A percentile compares a stretch with the other conserved stretches of the same genome.
Conservation (phyloP, 2,113 vertebrate species). For the Salminus brasiliensis region DNA sequence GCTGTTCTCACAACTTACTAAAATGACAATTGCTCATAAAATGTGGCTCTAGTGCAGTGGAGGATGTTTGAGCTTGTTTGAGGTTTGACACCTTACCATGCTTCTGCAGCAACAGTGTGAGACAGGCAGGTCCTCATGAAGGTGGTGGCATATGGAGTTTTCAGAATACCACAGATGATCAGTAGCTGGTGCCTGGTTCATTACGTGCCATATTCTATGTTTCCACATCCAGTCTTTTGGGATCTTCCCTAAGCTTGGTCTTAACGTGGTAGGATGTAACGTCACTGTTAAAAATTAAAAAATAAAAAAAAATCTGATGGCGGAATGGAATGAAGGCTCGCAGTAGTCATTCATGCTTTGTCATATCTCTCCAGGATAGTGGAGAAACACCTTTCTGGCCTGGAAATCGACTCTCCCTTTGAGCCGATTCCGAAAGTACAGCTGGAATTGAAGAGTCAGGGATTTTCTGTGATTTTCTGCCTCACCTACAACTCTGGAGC, state of each 20-base stretch:
- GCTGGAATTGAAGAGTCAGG: constrained; percentile 4
- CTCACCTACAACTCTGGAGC: neutral
- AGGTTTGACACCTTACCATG: constrained; percentile 33
- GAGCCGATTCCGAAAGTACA: constrained; percentile 30
- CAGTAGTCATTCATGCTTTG: neutral
- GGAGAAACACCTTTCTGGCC: neutral
- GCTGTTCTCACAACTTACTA: too few relatives aligned
- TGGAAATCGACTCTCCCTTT: neutral
- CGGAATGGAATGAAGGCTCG: neutral
- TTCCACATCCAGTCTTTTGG: neutral
- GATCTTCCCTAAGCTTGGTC: neutral
- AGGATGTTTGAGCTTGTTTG: constrained; percentile 27
- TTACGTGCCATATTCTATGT: neutral
- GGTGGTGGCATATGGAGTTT: neutral
- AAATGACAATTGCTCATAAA: neutral
- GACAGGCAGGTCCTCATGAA: neutral
- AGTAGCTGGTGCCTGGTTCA: neutral
- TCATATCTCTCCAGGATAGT: constrained; percentile 12
- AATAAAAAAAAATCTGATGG: too few relatives aligned
- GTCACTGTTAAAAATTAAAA: neutral
- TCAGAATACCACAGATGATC: constrained; percentile 1
- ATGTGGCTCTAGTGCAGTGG: neutral
- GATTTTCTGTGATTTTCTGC: constrained; percentile 36
- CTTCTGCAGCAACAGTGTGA: neutral
- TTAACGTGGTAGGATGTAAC: neutral